A percentile compares a stretch with the other conserved stretches of the same genome.
These are phyloP conservation scores for Bolinopsis microptera DNA, from an alignment of 37 sponge, comb jelly and placozoan species.

Conservation along the genomic window DNA sequence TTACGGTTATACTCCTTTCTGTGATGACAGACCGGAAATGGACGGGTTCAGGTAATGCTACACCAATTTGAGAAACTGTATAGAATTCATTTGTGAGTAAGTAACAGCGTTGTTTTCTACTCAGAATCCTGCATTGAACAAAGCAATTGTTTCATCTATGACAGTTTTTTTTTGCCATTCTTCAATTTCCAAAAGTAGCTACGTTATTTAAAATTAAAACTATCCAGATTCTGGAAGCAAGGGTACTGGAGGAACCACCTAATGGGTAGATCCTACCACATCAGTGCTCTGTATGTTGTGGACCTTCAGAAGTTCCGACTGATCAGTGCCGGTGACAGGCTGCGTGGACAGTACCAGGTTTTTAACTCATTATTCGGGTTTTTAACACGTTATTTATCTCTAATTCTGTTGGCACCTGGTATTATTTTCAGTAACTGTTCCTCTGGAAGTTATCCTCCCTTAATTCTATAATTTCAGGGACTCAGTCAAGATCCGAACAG, in stretches of 20 bases:
- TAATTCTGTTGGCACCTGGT: background rate
- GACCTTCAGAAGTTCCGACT: conserved; percentile 84
- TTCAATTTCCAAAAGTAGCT: too few relatives aligned
- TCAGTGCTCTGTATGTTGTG: conserved; percentile 94
- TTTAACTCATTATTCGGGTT: background rate
- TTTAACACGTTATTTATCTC: background rate
- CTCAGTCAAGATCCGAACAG: conserved; percentile 87
- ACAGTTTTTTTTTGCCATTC: too few relatives aligned
- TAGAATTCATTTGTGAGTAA: background rate
- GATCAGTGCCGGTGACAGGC: conserved; percentile 90
- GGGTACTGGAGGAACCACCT: conserved; percentile 94
- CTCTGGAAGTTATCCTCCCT: background rate
- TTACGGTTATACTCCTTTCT: conserved; percentile 98
- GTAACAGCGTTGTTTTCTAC: too few relatives aligned
- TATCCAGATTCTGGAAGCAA: conserved; percentile 87
- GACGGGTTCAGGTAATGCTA: conserved; percentile 85
- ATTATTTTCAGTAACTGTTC: background rate
- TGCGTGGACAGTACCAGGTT: conserved; percentile 93
- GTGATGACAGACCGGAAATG: conserved; percentile 88
- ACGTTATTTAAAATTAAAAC: too few relatives aligned
- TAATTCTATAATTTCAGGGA: conserved; percentile 40
- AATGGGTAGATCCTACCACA: conserved; percentile 86
- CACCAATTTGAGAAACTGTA: background rate
- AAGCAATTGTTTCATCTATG: too few relatives aligned
- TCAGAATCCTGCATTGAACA: too few relatives aligned